Evolutionary conservation across 2,797 vertebrate species (phyloP).

Genomic region (Nyctalus aviator): DNA sequence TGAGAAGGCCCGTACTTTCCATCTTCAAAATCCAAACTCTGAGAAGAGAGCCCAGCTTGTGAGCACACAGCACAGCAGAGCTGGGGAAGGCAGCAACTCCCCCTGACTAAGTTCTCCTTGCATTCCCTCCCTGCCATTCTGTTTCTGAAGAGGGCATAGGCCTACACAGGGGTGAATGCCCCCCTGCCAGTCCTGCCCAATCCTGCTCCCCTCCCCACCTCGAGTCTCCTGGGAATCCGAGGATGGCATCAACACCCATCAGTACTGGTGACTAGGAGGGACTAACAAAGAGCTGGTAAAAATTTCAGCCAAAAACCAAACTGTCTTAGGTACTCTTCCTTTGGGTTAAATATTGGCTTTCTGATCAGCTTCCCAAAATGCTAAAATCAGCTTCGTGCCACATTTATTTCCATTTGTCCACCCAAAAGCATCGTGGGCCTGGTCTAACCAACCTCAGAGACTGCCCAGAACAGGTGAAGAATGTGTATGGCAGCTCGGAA

Average conservation of each 20-base stretch:
- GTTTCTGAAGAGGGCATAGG: background rate
- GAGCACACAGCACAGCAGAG: background rate
- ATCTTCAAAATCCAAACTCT: background rate
- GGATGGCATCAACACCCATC: background rate
- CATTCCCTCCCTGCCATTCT: background rate
- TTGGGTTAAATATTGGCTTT: background rate
- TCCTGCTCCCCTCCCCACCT: background rate
- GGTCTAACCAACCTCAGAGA: background rate
- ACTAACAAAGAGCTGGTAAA: background rate
- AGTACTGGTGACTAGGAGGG: background rate
- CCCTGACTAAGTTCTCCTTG: background rate
- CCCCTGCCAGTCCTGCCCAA: background rate
- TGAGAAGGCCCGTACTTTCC: background rate
- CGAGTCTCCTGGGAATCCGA: background rate
- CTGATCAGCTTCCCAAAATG: background rate
- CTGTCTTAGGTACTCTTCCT: background rate
- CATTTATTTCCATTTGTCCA: conserved; percentile 14
- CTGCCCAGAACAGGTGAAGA: background rate
- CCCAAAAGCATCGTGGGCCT: background rate
- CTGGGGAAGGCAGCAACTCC: background rate
- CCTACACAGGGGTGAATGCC: background rate
- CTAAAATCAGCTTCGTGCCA: background rate
- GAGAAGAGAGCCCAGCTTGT: background rate
- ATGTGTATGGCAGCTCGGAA: background rate
- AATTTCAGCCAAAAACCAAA: background rate